These are phyloP conservation scores for Crotalus tigris DNA, from an alignment of 2,113 vertebrate species.

Conservation along the genomic window DNA sequence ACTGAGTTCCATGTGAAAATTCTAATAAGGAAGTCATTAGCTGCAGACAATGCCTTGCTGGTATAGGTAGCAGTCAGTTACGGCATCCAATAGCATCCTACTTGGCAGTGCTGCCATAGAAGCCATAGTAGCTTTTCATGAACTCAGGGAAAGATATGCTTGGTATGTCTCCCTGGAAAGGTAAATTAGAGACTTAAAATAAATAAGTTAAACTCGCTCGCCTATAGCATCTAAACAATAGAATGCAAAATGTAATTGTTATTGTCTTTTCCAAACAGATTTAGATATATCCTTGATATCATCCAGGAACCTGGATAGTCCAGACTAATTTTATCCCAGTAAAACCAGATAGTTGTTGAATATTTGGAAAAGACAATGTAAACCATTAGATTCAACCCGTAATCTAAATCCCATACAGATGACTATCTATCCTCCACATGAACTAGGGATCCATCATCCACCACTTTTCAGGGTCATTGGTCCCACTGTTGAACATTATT, in stretches of 20 bases:
- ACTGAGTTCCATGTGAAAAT: not conserved
- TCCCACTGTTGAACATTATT: not conserved
- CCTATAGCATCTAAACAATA: not conserved
- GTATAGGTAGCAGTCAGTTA: not conserved
- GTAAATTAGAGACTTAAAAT: not conserved
- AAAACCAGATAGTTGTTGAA: not conserved
- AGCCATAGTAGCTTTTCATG: not conserved
- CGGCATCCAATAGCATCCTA: not conserved
- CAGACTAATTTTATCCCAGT: not conserved
- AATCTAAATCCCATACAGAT: not conserved
- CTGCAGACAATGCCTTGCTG: not conserved
- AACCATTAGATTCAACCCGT: not conserved
- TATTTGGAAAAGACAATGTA: not conserved
- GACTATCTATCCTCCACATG: not conserved
- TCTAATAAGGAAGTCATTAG: not conserved
- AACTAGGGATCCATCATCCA: not conserved
- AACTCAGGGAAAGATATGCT: not conserved
- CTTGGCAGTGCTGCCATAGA: not conserved
- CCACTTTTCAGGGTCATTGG: not conserved
- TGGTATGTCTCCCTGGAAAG: not conserved
- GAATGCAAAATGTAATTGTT: not conserved
- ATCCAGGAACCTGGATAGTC: not conserved
- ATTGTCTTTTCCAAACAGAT: not conserved
- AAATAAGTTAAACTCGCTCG: not conserved
- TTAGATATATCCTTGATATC: not conserved